Conservation (phyloP, 2,888 invertebrate species). For the Suillia variegata region DNA sequence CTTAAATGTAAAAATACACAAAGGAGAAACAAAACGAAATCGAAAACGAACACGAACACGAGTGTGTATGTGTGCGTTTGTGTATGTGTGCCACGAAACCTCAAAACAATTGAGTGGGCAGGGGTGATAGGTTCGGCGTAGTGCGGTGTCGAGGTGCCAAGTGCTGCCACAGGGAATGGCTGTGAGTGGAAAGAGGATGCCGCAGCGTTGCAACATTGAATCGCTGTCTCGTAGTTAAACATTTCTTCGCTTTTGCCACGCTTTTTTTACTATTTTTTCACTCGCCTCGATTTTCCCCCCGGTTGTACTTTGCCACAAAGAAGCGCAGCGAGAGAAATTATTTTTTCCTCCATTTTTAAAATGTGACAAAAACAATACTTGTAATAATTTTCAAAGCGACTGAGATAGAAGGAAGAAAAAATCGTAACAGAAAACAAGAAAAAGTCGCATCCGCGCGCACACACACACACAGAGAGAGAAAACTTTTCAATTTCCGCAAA, state of each 20-base stretch:
- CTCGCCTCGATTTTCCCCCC: constrained; percentile 30
- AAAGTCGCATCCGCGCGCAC: background rate
- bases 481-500: constrained; percentile 20
- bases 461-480: background rate
- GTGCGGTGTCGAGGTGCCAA: too few relatives aligned
- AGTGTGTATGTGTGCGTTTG: too few relatives aligned
- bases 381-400: background rate
- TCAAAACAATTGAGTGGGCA: too few relatives aligned
- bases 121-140: too few relatives aligned
- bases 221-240: background rate
- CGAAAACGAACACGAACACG: too few relatives aligned
- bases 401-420: background rate
- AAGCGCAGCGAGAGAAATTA: too few relatives aligned
- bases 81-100: too few relatives aligned
- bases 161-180: too few relatives aligned
- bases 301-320: constrained; percentile 36
- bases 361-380: background rate
- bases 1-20: too few relatives aligned
- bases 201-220: background rate
- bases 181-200: too few relatives aligned
- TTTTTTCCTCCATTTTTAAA: too few relatives aligned
- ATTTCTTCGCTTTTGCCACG: background rate
- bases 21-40: too few relatives aligned
- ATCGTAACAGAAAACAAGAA: background rate
- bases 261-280: constrained; percentile 2